These are phyloP conservation scores for Protaetia brevitarsis DNA, from an alignment of 1,140 invertebrate species.

Conservation along the genomic window DNA sequence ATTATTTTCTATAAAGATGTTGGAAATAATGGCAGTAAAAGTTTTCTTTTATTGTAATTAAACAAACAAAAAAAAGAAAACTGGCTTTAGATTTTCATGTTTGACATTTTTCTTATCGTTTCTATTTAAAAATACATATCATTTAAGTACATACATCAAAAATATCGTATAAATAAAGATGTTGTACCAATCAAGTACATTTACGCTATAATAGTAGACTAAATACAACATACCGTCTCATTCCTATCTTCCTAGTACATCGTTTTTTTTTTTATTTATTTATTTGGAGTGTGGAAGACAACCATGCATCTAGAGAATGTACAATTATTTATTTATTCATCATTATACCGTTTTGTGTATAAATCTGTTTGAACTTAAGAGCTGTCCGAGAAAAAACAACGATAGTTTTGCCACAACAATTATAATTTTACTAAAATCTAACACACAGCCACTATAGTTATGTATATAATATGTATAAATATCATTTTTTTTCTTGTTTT, in stretches of 20 bases:
- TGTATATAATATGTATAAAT: constrained; percentile 39
- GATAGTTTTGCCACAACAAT: background rate
- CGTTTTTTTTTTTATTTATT: background rate
- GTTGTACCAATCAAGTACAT: no score
- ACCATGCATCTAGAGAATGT: constrained; percentile 20
- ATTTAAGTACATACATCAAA: no score
- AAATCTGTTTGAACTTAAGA: background rate
- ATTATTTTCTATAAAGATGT: no score
- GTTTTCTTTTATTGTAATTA: no score
- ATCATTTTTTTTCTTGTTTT: constrained; percentile 25
- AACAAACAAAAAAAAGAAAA: no score
- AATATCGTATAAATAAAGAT: no score
- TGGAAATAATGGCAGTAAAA: no score
- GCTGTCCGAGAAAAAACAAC: background rate
- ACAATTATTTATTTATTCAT: no score
- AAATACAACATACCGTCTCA: background rate
- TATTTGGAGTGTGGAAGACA: constrained; percentile 34
- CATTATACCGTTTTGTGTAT: background rate
- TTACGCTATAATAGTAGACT: background rate
- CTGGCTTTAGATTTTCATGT: no score
- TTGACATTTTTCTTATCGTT: no score
- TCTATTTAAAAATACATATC: no score
- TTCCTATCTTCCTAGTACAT: no score
- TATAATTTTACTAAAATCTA: constrained; percentile 38
- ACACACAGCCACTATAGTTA: constrained; percentile 49